These are phyloP conservation scores for Drosophila mimetica DNA, from an alignment of 2,888 invertebrate genomes.

Conservation along the genomic window DNA sequence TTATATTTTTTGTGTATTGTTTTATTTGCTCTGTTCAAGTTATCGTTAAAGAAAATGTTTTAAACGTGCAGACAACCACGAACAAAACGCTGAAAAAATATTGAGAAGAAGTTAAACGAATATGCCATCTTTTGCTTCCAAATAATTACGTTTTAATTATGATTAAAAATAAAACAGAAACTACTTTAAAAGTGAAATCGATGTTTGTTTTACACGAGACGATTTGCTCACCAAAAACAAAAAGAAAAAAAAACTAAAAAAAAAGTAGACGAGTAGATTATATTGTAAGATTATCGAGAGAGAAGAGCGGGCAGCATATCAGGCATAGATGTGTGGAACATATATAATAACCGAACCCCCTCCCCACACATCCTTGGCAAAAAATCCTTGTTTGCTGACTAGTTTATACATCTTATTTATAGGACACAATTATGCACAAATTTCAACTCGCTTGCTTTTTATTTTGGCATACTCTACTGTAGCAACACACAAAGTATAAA, in stretches of 20 bases:
- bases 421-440: slow-evolving; percentile 74
- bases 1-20: slow-evolving; percentile 46
- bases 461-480: slow-evolving; percentile 53
- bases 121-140: slow-evolving; percentile 75
- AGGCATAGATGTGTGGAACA: slow-evolving; percentile 33
- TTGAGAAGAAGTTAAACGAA: slow-evolving; percentile 46
- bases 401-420: slow-evolving; percentile 4
- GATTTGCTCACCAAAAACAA: slow-evolving; percentile 52
- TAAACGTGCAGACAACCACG: slow-evolving; percentile 31
- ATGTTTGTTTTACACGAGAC: slow-evolving; percentile 63
- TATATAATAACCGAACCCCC: slow-evolving; percentile 1
- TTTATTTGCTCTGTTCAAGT: slow-evolving; percentile 37
- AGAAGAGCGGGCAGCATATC: slow-evolving; percentile 36
- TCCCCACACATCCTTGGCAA: slow-evolving; percentile 16
- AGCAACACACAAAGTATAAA: slow-evolving; percentile 28
- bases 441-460: slow-evolving; percentile 72
- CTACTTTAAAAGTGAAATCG: slow-evolving; percentile 66
- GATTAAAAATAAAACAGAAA: slow-evolving; percentile 56
- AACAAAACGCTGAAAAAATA: slow-evolving; percentile 31
- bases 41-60: slow-evolving; percentile 27
- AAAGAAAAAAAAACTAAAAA: slow-evolving; percentile 21
- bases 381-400: slow-evolving; percentile 20
- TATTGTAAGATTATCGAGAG: slow-evolving; percentile 11
- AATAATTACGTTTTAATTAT: slow-evolving; percentile 69
- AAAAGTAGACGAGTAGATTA: slow-evolving; percentile 21